Evolutionary conservation across 1,140 invertebrate genomes (phyloP).

Genomic region (Drosophila kepulauana): DNA sequence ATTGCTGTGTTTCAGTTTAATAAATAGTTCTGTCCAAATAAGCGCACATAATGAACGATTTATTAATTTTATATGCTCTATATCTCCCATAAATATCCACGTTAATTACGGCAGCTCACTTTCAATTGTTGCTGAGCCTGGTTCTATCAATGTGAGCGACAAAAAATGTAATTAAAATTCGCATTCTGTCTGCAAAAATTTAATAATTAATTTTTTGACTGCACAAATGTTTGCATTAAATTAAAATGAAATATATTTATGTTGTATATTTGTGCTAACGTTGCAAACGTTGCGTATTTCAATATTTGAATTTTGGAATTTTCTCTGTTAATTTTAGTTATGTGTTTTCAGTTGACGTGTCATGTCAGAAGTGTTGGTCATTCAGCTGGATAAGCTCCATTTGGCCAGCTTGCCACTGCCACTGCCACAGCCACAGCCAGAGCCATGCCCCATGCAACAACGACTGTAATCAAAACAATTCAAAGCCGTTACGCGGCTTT

Average conservation of each 20-base stretch:
- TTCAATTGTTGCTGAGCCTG: neutral
- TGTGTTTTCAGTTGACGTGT: slow-evolving; percentile 12
- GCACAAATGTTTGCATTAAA: slow-evolving; percentile 72
- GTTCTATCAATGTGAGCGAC: slow-evolving; percentile 11
- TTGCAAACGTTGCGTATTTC: slow-evolving; percentile 19
- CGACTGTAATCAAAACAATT: slow-evolving; percentile 61
- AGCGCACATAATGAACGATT: neutral
- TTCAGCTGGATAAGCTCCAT: slow-evolving; percentile 33
- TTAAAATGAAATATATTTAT: slow-evolving; percentile 38
- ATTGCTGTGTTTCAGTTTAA: neutral
- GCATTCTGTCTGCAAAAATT: slow-evolving; percentile 32
- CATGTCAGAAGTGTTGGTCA: slow-evolving; percentile 27
- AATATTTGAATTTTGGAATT: slow-evolving; percentile 35
- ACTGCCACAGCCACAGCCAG: slow-evolving; percentile 11
- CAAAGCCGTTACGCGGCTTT: slow-evolving; percentile 44
- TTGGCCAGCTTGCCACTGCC: neutral
- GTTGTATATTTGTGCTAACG: no score
- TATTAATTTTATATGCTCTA: slow-evolving; percentile 9
- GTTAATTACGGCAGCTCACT: slow-evolving; percentile 8
- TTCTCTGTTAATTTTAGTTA: slow-evolving; percentile 8
- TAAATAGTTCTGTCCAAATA: slow-evolving; percentile 10
- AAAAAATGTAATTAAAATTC: slow-evolving; percentile 65
- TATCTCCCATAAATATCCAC: neutral
- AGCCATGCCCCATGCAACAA: neutral
- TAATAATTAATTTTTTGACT: slow-evolving; percentile 66